Percentiles rank a stretch among this genome's conserved stretches.
These are phyloP conservation scores for Takifugu rubripes DNA, from an alignment of 2,797 vertebrate genomes.

Conservation along the genomic window DNA sequence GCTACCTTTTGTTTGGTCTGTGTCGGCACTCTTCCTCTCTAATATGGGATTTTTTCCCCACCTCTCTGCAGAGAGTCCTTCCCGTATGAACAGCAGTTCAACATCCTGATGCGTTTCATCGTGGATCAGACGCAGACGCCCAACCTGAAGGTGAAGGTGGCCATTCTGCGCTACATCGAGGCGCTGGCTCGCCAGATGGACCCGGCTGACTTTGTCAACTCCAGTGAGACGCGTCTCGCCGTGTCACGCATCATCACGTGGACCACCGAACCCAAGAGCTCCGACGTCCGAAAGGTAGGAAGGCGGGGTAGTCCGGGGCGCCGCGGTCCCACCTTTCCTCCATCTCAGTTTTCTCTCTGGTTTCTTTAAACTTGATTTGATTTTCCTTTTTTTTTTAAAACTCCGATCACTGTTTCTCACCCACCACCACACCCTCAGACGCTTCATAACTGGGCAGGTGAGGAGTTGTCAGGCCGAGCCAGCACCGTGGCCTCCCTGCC, in stretches of 20 bases:
- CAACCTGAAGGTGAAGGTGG: constrained; percentile 94
- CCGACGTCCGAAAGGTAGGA: constrained; percentile 93
- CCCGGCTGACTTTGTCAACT: constrained; percentile 95
- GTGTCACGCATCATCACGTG: constrained; percentile 98
- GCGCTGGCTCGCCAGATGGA: constrained; percentile 94
- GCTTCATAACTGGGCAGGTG: constrained; percentile 85
- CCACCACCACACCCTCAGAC: constrained; percentile 75
- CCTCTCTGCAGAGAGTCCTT: constrained; percentile 85
- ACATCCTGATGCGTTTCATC: constrained; percentile 97
- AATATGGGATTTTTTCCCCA: too few species aligned
- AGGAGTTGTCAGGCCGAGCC: constrained; percentile 83
- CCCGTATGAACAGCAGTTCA: constrained; percentile 96
- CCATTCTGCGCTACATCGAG: constrained; percentile 95
- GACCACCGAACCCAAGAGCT: constrained; percentile 98
- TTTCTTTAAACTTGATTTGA: constrained; percentile 16
- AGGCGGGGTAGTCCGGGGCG: background rate
- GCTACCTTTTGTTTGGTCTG: too few species aligned
- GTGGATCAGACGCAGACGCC: constrained; percentile 98
- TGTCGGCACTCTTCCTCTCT: constrained; percentile 13
- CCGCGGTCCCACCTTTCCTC: background rate
- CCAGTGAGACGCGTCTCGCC: constrained; percentile 93
- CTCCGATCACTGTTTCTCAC: constrained; percentile 25
- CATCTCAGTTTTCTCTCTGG: constrained; percentile 1
- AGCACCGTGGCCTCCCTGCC: constrained; percentile 82
- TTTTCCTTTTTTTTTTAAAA: constrained; percentile 3